phyloP scores from a whole-genome alignment of 2,888 invertebrate genomes.

The Pachycephus smyrnensis region DNA sequence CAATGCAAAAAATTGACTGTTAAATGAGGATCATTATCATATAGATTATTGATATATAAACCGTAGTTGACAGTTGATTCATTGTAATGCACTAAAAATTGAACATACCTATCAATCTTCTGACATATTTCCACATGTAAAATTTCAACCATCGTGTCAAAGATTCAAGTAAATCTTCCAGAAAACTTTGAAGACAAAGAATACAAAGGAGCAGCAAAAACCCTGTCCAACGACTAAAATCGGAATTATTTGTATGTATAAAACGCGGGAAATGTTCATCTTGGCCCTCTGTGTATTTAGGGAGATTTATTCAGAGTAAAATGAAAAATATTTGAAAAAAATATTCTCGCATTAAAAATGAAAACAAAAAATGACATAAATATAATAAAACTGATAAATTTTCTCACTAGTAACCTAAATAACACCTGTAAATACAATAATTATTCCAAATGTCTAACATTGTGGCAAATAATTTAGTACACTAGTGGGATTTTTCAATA shows the following conservation, averaged over 20 bases:
- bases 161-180: background rate
- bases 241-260: background rate
- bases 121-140: conserved; percentile 60
- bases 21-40: too few species aligned
- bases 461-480: background rate
- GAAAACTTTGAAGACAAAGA: background rate
- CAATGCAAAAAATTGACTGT: too few species aligned
- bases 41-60: background rate
- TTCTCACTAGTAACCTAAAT: background rate
- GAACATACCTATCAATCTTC: conserved; percentile 50
- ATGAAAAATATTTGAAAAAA: background rate
- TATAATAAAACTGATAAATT: background rate
- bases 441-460: background rate
- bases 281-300: background rate
- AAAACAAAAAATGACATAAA: background rate
- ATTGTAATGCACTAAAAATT: background rate
- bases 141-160: conserved; percentile 23
- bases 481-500: background rate
- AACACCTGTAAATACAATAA: background rate
- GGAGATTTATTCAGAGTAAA: background rate
- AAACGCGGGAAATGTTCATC: background rate
- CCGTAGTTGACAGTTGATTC: background rate
- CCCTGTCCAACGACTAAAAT: background rate
- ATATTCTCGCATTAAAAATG: background rate
- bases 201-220: background rate